Conservation (phyloP, 2,888 invertebrate species). For the Clistopyga incitator region DNA sequence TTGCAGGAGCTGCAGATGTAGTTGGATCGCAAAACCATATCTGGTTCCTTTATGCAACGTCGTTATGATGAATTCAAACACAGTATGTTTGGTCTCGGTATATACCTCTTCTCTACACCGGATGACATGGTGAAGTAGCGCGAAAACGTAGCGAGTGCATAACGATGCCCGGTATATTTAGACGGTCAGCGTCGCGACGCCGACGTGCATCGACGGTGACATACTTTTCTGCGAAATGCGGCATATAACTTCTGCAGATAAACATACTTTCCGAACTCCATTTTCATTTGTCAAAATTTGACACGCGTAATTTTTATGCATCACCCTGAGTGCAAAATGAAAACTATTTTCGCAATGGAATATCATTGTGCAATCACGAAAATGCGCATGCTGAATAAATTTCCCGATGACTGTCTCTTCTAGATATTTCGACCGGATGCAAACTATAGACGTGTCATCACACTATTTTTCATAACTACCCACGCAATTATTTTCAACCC, state of each 20-base stretch:
- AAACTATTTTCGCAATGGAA: neutral
- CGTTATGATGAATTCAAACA: slow-evolving; percentile 13
- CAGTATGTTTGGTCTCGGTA: slow-evolving; percentile 31
- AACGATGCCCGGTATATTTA: slow-evolving; percentile 77
- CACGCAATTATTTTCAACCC: slow-evolving; percentile 3
- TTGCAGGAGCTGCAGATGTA: neutral
- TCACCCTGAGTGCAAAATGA: neutral
- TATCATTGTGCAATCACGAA: neutral
- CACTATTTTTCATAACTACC: neutral
- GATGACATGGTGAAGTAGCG: slow-evolving; percentile 68
- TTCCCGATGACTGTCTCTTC: neutral
- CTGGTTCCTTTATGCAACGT: neutral
- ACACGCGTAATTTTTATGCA: slow-evolving; percentile 8
- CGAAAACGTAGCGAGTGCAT: slow-evolving; percentile 71
- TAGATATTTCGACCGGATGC: slow-evolving; percentile 2
- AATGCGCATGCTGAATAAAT: neutral
- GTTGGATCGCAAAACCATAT: neutral
- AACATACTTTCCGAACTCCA: slow-evolving; percentile 26
- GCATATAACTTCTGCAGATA: slow-evolving; percentile 22
- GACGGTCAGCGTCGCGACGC: slow-evolving; percentile 71
- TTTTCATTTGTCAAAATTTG: slow-evolving; percentile 19
- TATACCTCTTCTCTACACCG: slow-evolving; percentile 1
- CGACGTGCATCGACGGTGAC: slow-evolving; percentile 74
- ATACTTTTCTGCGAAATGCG: slow-evolving; percentile 73
- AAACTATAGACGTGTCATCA: neutral